Conservation (phyloP, 2,888 invertebrate species). For the Aquatica leii region DNA sequence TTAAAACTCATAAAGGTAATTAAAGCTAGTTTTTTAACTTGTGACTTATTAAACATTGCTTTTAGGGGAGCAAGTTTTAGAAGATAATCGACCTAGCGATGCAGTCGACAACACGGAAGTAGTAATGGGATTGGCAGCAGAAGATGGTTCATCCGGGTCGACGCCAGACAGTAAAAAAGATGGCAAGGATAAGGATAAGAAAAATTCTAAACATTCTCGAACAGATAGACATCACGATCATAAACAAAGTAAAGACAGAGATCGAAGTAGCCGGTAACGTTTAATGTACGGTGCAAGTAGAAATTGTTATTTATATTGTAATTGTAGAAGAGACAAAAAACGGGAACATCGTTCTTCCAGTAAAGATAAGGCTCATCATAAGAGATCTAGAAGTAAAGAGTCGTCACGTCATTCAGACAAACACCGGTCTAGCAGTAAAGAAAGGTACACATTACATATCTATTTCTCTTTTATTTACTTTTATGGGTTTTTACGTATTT, state of each 20-base stretch:
- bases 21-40: not conserved
- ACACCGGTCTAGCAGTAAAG: constrained; percentile 54
- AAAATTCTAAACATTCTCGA: constrained; percentile 49
- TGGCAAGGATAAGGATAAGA: constrained; percentile 45
- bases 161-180: constrained; percentile 42
- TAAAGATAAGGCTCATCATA: constrained; percentile 43
- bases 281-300: not conserved
- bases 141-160: constrained; percentile 50
- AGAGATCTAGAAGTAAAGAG: constrained; percentile 48
- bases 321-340: constrained; percentile 23
- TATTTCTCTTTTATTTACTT: not conserved
- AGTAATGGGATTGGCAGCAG: constrained; percentile 55
- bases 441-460: constrained; percentile 37
- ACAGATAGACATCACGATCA: constrained; percentile 32
- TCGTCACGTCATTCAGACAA: constrained; percentile 46
- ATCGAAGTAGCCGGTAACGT: constrained; percentile 28
- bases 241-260: constrained; percentile 37
- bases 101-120: constrained; percentile 65
- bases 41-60: not conserved
- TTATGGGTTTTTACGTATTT: constrained; percentile 25
- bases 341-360: constrained; percentile 42
- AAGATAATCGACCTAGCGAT: constrained; percentile 67
- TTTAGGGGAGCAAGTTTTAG: constrained; percentile 66
- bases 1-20: constrained; percentile 93
- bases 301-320: not conserved